A percentile compares a stretch with the other conserved stretches of the same genome.
Evolutionary conservation across 2,113 vertebrate species (phyloP).

Genomic region (Zingel zingel): DNA sequence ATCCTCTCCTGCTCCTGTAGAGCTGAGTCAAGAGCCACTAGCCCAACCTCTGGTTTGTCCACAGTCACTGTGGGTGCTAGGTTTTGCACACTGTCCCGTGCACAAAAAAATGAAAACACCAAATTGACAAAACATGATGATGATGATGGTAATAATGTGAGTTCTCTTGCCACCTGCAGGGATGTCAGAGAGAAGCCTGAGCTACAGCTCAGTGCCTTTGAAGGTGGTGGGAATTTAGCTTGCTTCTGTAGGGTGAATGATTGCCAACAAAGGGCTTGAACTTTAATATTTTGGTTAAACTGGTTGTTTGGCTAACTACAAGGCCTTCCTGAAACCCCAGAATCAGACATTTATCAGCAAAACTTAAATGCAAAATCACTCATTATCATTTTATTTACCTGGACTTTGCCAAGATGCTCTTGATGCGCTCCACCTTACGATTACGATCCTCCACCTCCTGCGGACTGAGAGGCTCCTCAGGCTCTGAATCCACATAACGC

Average conservation of each 20-base stretch:
- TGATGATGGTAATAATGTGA: not conserved
- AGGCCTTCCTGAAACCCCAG: not conserved
- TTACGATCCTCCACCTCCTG: conserved; percentile 93
- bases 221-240: not conserved
- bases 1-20: conserved; percentile 95
- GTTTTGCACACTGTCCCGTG: conserved; percentile 89
- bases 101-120: conserved; percentile 27
- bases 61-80: conserved; percentile 83
- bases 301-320: not conserved
- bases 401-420: conserved; percentile 93
- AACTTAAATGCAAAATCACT: not conserved
- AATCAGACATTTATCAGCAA: not conserved
- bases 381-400: conserved; percentile 83
- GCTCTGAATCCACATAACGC: conserved; percentile 93
- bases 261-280: not conserved
- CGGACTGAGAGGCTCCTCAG: conserved; percentile 91
- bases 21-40: conserved; percentile 88
- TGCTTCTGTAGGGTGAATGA: not conserved
- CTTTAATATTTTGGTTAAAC: not conserved
- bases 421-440: conserved; percentile 95
- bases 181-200: not conserved
- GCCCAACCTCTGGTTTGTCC: conserved; percentile 84
- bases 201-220: not conserved
- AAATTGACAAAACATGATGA: not conserved
- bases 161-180: not conserved